phyloP scores from a whole-genome alignment of 2,797 vertebrate species.

The Graptemys geographica region DNA sequence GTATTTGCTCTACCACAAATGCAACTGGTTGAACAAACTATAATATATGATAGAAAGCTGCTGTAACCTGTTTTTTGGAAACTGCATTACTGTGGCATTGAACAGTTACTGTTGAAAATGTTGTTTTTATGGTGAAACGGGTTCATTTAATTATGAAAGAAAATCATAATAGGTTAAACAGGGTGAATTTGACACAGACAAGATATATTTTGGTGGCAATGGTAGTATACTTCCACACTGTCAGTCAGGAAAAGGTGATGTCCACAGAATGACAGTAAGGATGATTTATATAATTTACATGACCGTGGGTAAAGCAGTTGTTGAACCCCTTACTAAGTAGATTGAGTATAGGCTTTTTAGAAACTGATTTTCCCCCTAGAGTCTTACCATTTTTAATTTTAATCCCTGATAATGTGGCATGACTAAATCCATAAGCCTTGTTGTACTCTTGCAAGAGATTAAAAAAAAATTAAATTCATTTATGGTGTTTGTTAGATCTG shows the following conservation, averaged over 20 bases:
- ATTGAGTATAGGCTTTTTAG: slow-evolving; percentile 3
- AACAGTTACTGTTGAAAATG: slow-evolving; percentile 22
- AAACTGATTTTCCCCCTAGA: neutral
- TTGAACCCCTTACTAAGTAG: neutral
- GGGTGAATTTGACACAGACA: neutral
- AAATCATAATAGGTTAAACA: neutral
- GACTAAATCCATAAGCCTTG: neutral
- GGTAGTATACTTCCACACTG: neutral
- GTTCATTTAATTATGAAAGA: slow-evolving; percentile 35
- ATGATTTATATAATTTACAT: slow-evolving; percentile 38
- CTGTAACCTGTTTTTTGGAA: slow-evolving; percentile 9
- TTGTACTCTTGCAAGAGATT: neutral
- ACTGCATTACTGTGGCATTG: neutral
- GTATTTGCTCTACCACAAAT: slow-evolving; percentile 20
- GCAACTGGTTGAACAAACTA: slow-evolving; percentile 5
- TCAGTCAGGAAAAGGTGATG: neutral
- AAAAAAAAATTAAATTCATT: neutral
- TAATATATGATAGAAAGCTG: neutral
- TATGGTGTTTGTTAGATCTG: neutral
- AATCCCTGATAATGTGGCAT: slow-evolving; percentile 25
- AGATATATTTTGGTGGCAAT: neutral
- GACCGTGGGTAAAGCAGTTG: slow-evolving; percentile 13
- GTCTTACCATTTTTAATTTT: slow-evolving; percentile 5
- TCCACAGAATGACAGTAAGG: neutral
- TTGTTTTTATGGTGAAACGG: neutral